Percentiles rank a stretch among this genome's conserved stretches.
Evolutionary conservation across 2,113 vertebrate genomes (phyloP).

Genomic region (Neolamprologus longior): DNA sequence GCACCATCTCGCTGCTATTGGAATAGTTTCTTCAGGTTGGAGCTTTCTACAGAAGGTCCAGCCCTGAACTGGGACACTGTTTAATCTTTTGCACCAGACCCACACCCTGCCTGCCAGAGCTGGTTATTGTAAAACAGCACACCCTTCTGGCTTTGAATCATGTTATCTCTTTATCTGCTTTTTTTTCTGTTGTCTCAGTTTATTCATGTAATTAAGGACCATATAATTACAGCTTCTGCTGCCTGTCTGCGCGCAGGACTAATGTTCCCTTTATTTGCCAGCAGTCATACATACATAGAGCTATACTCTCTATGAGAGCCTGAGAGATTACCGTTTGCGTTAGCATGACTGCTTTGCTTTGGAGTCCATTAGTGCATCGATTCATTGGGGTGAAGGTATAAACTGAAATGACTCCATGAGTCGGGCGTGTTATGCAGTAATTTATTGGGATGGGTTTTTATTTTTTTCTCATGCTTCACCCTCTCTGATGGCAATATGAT

Average conservation of each 20-base stretch:
- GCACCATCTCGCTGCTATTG: neutral
- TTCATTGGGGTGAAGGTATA: neutral
- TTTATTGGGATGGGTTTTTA: neutral
- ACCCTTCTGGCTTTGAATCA: neutral
- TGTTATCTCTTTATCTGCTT: neutral
- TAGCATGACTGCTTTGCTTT: neutral
- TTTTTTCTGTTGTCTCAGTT: neutral
- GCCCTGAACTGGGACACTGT: neutral
- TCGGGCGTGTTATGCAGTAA: neutral
- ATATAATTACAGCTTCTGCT: neutral
- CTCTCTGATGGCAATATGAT: neutral
- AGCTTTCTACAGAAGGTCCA: neutral
- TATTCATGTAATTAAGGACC: neutral
- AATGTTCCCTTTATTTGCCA: neutral
- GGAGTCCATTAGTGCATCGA: neutral
- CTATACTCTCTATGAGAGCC: constrained; percentile 26
- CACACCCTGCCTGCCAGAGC: neutral
- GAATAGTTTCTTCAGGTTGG: neutral
- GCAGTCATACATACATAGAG: neutral
- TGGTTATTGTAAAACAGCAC: neutral
- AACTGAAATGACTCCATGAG: constrained; percentile 7
- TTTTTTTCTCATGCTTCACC: neutral
- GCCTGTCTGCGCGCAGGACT: neutral
- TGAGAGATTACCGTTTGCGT: neutral
- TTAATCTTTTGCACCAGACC: neutral